phyloP scores from a whole-genome alignment of 2,888 invertebrate genomes.

The Sicus ferrugineus region DNA sequence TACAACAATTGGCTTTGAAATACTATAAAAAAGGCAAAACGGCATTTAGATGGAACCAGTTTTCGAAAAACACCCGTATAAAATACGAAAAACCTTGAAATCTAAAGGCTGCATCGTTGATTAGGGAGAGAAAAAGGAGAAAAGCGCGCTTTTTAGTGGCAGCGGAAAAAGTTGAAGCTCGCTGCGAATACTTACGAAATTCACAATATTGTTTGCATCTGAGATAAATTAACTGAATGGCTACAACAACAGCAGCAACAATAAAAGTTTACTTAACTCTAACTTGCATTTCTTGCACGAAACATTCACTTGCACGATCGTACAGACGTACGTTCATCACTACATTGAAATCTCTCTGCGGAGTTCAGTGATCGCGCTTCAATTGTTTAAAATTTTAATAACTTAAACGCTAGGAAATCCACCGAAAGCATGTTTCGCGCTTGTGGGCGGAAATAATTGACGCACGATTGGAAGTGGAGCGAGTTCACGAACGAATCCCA shows the following conservation, averaged over 20 bases:
- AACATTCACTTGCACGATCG: neutral
- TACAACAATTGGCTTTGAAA: neutral
- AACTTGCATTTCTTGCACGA: neutral
- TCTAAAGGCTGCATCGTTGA: conserved; percentile 7
- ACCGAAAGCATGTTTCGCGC: too few relatives aligned
- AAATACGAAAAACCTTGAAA: conserved; percentile 37
- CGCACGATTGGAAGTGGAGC: too few relatives aligned
- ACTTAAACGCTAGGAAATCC: too few relatives aligned
- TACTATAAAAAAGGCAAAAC: conserved; percentile 13
- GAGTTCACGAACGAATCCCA: too few relatives aligned
- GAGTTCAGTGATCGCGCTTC: conserved; percentile 29
- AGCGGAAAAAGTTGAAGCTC: conserved; percentile 10
- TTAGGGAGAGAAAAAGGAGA: neutral
- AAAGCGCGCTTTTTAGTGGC: neutral
- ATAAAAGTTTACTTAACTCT: neutral
- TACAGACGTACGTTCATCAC: too few relatives aligned
- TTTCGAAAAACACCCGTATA: neutral
- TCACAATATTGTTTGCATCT: conserved; percentile 21
- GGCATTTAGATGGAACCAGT: conserved; percentile 12
- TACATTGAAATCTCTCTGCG: too few relatives aligned
- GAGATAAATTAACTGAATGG: neutral
- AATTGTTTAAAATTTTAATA: conserved; percentile 5
- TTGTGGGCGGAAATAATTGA: too few relatives aligned
- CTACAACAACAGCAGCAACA: conserved; percentile 10
- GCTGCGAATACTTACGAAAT: conserved; percentile 18